phyloP scores from a whole-genome alignment of 2,113 vertebrate species.

The Stigmatopora argus region DNA sequence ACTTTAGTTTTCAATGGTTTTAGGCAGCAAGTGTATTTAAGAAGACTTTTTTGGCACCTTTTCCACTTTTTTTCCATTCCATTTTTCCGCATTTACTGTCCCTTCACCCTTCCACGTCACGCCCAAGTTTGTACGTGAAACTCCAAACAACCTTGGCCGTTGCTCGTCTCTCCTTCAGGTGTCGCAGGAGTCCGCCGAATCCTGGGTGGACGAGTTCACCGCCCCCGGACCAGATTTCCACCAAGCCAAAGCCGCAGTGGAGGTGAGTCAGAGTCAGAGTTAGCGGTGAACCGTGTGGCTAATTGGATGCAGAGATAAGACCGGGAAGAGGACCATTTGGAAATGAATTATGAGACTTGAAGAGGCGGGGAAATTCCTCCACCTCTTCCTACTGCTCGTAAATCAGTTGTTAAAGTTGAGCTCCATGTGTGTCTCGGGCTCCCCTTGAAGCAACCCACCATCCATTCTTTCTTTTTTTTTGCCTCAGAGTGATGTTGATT shows the following conservation, averaged over 20 bases:
- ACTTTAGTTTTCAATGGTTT: background rate
- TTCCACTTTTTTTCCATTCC: conserved; percentile 34
- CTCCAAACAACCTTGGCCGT: conserved; percentile 13
- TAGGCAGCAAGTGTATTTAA: background rate
- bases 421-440: background rate
- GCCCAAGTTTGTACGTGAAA: conserved; percentile 4
- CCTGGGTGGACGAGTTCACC: conserved; percentile 93
- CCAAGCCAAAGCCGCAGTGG: conserved; percentile 90
- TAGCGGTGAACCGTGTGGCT: conserved; percentile 5
- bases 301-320: background rate
- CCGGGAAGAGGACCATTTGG: background rate
- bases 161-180: conserved; percentile 64
- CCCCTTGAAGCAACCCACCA: background rate
- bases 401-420: background rate
- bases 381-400: background rate
- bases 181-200: conserved; percentile 85
- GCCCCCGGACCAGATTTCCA: conserved; percentile 85
- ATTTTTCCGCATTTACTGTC: conserved; percentile 26
- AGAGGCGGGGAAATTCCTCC: conserved; percentile 2
- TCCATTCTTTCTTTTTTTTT: background rate
- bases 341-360: conserved; percentile 6
- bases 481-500: conserved; percentile 93
- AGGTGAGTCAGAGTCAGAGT: conserved; percentile 77
- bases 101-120: background rate
- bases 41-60: conserved; percentile 27